Percentiles rank a stretch among this genome's conserved stretches.
Evolutionary conservation across 2,888 invertebrate genomes (phyloP).

Genomic region (Sipha maydis): DNA sequence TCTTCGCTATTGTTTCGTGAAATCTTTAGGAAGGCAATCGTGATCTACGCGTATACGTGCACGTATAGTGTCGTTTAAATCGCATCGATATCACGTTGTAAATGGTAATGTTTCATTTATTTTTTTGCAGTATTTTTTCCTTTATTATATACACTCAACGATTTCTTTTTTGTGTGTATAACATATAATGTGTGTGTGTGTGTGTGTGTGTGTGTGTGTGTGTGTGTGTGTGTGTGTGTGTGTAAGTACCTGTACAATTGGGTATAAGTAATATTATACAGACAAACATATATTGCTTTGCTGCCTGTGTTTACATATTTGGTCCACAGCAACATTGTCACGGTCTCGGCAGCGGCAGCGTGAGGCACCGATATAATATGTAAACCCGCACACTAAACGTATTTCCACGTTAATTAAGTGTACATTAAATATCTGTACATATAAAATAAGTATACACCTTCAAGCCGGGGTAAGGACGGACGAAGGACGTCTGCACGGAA

Average conservation of each 20-base stretch:
- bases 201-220: no score
- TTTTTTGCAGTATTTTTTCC: neutral
- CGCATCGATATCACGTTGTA: conserved; percentile 16
- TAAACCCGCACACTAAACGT: neutral
- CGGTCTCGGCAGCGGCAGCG: conserved; percentile 4
- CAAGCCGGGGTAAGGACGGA: neutral
- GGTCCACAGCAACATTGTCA: neutral
- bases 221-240: no score
- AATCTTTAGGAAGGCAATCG: neutral
- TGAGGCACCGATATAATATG: neutral
- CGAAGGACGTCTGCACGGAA: conserved; percentile 14
- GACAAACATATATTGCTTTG: neutral
- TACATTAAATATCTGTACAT: neutral
- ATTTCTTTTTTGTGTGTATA: neutral
- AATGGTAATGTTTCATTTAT: conserved; percentile 27
- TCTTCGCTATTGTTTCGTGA: conserved; percentile 1
- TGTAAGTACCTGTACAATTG: neutral
- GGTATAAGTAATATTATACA: neutral
- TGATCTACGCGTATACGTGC: neutral
- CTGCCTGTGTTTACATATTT: neutral
- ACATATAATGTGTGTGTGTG: neutral
- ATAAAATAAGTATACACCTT: neutral
- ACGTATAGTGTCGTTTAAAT: conserved; percentile 16
- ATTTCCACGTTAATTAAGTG: conserved; percentile 36
- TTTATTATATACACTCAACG: neutral